Base-by-base conservation (phyloP, 2,888 invertebrate species). In the Scaptomyza polygonia region DNA sequence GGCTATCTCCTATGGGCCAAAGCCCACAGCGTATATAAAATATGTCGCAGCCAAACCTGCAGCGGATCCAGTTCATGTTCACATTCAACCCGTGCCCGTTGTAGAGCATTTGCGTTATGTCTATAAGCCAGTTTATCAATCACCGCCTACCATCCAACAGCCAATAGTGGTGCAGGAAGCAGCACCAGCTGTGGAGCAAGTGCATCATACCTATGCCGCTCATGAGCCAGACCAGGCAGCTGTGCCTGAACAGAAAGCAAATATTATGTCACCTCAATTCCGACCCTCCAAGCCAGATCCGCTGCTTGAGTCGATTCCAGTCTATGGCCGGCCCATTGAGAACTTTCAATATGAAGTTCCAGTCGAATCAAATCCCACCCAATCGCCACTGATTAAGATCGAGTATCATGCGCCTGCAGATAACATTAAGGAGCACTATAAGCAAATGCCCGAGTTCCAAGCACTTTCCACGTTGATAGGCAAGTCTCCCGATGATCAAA, bases 401-500 rank as follows among this genome's bases (percentile, higher is more conserved):
- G 89, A 89, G 55, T 88, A 88, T 45, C 86, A 87, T 30, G 85
- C 82, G 12, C 67, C 84, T 0, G 59, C 74, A 8, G 84, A 83
- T 42, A 55, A 66, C 14, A 43, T 72, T 34, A 82, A 92, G 21
- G 80, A 86, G 30, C 79, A 89, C 54, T 90, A 89, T 62, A 90
- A 89, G 29, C 79, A 89, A 8, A 39, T 87, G 42, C 89, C 72
- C 0, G 90, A 91, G 45, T 91, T 90, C 51, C 85, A 87, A 8
- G 92, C 92, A n/a, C 82, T 93, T 0, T 92, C 91, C 42, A 89
- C 92, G 0, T 80, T 93, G 7, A 87, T 93, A 30, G 93, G 93
- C 16, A 93, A 93, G 83, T 90, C 92, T 1, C 93, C 93, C 0
- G 90, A 90, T 7, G 91, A 92, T 57, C 93, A 93, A 86, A 89